Conservation (phyloP, 1,140 invertebrate species). For the Tetramorium simillimum region DNA sequence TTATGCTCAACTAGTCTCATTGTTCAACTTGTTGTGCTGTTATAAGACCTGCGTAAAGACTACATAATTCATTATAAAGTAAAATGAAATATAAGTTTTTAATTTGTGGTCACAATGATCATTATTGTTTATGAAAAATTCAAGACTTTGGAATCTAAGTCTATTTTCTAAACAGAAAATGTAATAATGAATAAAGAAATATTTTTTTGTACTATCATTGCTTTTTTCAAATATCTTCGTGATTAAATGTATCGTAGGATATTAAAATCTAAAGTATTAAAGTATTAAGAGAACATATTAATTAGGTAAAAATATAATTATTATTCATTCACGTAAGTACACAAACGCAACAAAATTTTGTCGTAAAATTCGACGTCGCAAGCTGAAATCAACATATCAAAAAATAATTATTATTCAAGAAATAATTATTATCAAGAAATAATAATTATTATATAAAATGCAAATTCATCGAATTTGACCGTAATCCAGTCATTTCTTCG, state of each 20-base stretch:
- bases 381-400: background rate
- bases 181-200: background rate
- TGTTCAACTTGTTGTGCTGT: background rate
- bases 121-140: background rate
- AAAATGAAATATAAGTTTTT: background rate
- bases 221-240: background rate
- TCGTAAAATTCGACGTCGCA: background rate
- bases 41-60: background rate
- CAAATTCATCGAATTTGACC: conserved; percentile 3
- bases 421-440: background rate
- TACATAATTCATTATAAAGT: background rate
- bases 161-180: background rate
- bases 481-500: background rate
- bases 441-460: no score
- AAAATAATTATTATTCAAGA: background rate
- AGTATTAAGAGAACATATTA: background rate
- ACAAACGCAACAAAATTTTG: background rate
- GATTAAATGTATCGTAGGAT: background rate
- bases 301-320: background rate
- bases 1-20: background rate
- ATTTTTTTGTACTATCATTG: background rate
- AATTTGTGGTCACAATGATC: background rate
- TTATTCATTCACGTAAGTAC: background rate
- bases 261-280: background rate
- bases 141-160: background rate